A percentile compares a stretch with the other conserved stretches of the same genome.
Evolutionary conservation across 2,888 invertebrate genomes (phyloP).

Genomic region (Callimorpha dominula): DNA sequence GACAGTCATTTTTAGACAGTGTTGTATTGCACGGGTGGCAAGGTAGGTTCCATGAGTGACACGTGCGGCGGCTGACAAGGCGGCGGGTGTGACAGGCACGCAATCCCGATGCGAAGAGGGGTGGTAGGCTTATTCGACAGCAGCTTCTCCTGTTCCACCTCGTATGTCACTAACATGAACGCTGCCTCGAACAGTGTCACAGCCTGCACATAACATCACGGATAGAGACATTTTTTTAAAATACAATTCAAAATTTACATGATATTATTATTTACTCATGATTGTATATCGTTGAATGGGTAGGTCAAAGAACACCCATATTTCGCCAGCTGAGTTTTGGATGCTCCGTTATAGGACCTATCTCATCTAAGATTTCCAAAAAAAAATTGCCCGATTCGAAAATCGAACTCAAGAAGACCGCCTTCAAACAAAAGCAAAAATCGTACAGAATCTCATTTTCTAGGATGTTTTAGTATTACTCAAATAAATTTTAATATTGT

Average conservation of each 20-base stretch:
- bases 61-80: conserved; percentile 38
- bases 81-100: conserved; percentile 55
- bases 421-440: too few species aligned
- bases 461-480: background rate
- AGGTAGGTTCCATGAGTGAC: conserved; percentile 40
- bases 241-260: too few species aligned
- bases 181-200: conserved; percentile 73
- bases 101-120: conserved; percentile 59
- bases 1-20: conserved; percentile 17
- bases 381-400: background rate
- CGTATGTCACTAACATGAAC: conserved; percentile 66
- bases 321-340: too few species aligned
- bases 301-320: too few species aligned
- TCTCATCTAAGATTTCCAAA: too few species aligned
- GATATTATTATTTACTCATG: too few species aligned
- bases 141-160: conserved; percentile 59
- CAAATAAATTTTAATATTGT: background rate
- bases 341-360: too few species aligned
- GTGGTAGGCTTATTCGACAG: conserved; percentile 52
- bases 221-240: background rate
- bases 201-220: conserved; percentile 55
- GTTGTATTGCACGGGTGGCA: conserved; percentile 22
- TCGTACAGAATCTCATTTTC: too few species aligned
- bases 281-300: too few species aligned
- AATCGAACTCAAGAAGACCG: background rate